Conservation (phyloP, 2,888 invertebrate species). For the Amaurobius ferox region DNA sequence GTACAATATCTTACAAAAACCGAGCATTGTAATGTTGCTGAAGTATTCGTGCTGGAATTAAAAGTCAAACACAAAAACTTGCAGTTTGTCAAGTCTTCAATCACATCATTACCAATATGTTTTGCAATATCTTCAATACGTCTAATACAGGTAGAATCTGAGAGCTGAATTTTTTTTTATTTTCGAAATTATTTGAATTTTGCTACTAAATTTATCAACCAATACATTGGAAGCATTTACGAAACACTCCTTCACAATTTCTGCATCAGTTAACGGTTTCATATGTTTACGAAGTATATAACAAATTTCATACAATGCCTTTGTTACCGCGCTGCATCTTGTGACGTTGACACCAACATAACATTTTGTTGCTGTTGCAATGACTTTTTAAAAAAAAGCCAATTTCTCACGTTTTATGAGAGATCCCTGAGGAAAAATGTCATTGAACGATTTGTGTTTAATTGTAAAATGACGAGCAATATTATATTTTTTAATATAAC, state of each 20-base stretch:
- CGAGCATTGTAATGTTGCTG: neutral
- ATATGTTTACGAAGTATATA: neutral
- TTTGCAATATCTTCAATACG: neutral
- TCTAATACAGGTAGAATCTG: slow-evolving; percentile 14
- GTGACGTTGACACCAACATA: neutral
- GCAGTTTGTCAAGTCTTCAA: neutral
- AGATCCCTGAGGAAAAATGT: neutral
- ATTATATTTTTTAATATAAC: no score
- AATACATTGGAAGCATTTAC: neutral
- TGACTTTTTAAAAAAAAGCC: neutral
- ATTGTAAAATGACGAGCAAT: no score
- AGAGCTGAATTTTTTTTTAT: no score
- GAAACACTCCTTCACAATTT: neutral
- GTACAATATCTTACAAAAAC: no score
- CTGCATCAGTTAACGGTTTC: neutral
- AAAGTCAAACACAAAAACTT: neutral
- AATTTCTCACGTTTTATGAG: neutral
- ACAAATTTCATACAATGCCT: no score
- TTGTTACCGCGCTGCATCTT: no score
- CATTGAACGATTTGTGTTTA: no score
- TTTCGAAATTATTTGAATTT: neutral
- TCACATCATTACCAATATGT: neutral
- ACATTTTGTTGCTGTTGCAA: slow-evolving; percentile 7
- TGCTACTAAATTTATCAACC: no score
- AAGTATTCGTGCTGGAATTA: neutral